phyloP scores from a whole-genome alignment of 53 echinoderm and acorn worm genomes.

The Echinarachnius parma region DNA sequence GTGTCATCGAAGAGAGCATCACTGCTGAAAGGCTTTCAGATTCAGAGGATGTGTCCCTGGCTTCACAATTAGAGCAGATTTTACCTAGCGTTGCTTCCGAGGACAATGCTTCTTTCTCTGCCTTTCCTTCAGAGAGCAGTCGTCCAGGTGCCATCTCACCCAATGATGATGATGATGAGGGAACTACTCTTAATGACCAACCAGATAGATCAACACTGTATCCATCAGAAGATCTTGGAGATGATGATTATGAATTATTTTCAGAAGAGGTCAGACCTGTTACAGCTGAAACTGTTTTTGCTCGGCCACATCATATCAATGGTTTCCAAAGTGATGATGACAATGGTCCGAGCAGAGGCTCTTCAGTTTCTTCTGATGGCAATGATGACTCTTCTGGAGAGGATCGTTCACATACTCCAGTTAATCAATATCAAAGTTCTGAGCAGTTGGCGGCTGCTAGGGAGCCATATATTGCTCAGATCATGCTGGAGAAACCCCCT shows the following conservation, averaged over 20 bases:
- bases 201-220: no score
- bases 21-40: background rate
- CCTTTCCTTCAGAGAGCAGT: background rate
- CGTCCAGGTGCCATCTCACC: background rate
- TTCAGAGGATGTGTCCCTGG: background rate
- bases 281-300: conserved; percentile 10
- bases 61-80: background rate
- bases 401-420: conserved; percentile 7
- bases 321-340: background rate
- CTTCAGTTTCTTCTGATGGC: conserved; percentile 19
- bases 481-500: conserved; percentile 22
- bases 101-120: background rate
- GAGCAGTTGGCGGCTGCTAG: no score
- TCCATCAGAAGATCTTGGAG: no score
- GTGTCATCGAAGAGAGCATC: background rate
- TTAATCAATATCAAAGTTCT: background rate
- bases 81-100: background rate
- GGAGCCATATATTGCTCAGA: conserved; percentile 10
- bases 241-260: background rate
- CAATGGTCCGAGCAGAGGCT: background rate
- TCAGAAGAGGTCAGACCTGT: conserved; percentile 1
- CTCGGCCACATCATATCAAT: background rate
- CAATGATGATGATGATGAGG: no score
- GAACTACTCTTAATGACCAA: no score
- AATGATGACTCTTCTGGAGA: background rate